Percentiles rank a stretch among this genome's conserved stretches.
Evolutionary conservation across 1,140 invertebrate species (phyloP).

Genomic region (Brachystomella parvula): DNA sequence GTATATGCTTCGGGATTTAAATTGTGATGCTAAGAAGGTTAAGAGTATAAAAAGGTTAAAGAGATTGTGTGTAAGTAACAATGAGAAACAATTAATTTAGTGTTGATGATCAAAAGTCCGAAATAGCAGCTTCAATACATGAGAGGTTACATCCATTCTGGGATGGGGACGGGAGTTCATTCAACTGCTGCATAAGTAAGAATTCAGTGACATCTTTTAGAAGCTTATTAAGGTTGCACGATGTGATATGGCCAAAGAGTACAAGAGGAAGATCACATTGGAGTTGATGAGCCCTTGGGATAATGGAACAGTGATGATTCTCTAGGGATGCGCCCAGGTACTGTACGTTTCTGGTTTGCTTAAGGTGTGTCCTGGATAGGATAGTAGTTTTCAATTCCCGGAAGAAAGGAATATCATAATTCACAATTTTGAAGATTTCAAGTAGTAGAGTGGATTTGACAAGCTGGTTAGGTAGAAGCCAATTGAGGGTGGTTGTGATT

Average conservation of each 20-base stretch:
- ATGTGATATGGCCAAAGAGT: not conserved
- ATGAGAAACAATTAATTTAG: too few relatives aligned
- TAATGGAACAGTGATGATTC: not conserved
- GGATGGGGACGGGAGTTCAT: not conserved
- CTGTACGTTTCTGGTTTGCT: not conserved
- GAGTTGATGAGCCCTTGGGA: not conserved
- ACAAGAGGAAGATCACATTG: not conserved
- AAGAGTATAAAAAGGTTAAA: too few relatives aligned
- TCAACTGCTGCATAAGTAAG: not conserved
- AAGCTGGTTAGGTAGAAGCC: not conserved
- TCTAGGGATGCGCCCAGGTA: not conserved
- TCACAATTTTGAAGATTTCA: not conserved
- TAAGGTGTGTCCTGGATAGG: not conserved
- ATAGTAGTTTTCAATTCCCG: not conserved
- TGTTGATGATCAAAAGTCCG: too few relatives aligned
- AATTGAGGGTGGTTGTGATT: not conserved
- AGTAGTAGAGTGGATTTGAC: not conserved
- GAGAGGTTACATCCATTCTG: not conserved
- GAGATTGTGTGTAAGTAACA: too few relatives aligned
- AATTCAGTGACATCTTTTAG: not conserved
- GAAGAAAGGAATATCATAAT: not conserved
- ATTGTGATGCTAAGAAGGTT: too few relatives aligned
- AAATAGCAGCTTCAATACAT: not conserved
- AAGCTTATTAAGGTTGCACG: not conserved
- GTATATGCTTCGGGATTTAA: too few relatives aligned